These are phyloP conservation scores for Nomia melanderi DNA, from an alignment of 1,140 invertebrate species.

Conservation along the genomic window DNA sequence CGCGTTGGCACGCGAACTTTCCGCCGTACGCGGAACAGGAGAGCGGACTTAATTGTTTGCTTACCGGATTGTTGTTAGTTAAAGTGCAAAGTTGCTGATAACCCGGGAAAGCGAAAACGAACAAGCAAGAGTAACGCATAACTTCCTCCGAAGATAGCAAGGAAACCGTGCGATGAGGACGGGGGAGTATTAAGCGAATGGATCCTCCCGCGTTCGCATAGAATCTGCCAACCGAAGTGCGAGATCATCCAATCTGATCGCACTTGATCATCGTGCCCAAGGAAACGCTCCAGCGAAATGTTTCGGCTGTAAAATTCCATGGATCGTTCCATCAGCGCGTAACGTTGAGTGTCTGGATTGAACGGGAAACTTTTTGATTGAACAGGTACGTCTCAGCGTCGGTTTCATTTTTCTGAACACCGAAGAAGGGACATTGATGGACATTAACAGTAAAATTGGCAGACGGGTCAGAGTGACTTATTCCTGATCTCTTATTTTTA, in stretches of 20 bases:
- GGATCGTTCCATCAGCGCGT: constrained; percentile 19
- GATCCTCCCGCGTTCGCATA: constrained; percentile 23
- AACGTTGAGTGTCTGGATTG: constrained; percentile 17
- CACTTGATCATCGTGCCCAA: constrained; percentile 8
- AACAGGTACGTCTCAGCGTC: neutral
- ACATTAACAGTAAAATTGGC: constrained; percentile 1
- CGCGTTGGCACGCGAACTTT: constrained; percentile 58
- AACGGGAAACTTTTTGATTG: constrained; percentile 17
- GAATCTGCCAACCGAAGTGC: constrained; percentile 37
- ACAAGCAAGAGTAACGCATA: neutral
- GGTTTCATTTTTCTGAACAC: neutral
- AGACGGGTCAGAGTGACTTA: too few species aligned
- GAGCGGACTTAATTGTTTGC: constrained; percentile 75
- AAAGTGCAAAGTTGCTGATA: constrained; percentile 79
- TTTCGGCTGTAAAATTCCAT: constrained; percentile 29
- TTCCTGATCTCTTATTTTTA: too few species aligned
- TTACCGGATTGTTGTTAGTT: constrained; percentile 75
- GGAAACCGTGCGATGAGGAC: neutral
- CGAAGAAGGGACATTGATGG: neutral
- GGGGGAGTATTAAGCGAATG: constrained; percentile 37
- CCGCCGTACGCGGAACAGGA: constrained; percentile 26
- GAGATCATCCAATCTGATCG: constrained; percentile 19
- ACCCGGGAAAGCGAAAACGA: constrained; percentile 58
- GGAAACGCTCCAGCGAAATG: constrained; percentile 24
- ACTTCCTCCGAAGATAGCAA: neutral